These are phyloP conservation scores for Molossus alvarezi DNA, from an alignment of 2,797 vertebrate genomes.

Conservation along the genomic window DNA sequence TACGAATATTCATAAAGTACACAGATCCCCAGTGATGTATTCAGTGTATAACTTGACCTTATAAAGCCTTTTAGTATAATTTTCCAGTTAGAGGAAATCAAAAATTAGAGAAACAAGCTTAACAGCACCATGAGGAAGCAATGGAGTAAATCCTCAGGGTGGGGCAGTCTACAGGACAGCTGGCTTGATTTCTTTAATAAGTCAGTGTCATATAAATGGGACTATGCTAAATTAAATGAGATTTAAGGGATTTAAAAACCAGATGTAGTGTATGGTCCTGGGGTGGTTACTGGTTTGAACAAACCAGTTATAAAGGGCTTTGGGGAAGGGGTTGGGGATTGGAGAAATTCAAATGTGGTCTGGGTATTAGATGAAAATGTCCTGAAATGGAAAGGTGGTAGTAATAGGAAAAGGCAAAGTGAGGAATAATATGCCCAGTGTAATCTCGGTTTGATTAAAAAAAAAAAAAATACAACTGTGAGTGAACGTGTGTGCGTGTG, in stretches of 20 bases:
- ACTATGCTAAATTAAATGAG: slow-evolving; percentile 16
- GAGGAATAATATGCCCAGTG: not conserved
- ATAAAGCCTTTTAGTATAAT: slow-evolving; percentile 2
- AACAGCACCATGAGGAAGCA: not conserved
- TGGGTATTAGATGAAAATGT: not conserved
- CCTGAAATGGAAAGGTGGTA: not conserved
- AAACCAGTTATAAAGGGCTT: slow-evolving; percentile 13
- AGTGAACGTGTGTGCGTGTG: not conserved
- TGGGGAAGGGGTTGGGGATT: not conserved
- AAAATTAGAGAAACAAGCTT: slow-evolving; percentile 14
- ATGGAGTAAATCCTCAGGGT: not conserved
- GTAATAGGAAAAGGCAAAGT: not conserved
- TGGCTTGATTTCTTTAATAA: slow-evolving; percentile 9
- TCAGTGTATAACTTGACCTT: not conserved
- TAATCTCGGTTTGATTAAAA: slow-evolving; percentile 6
- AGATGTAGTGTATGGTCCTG: not conserved
- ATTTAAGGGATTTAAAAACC: slow-evolving; percentile 7
- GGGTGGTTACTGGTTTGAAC: slow-evolving; percentile 1
- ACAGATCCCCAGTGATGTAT: not conserved
- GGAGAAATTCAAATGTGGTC: not conserved
- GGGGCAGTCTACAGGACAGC: not conserved
- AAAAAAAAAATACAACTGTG: not conserved
- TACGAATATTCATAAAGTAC: slow-evolving; percentile 39
- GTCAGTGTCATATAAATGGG: not conserved
- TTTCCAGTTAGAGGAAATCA: slow-evolving; percentile 38